Conservation (phyloP, 2,888 invertebrate species). For the Euzetes globulus region DNA sequence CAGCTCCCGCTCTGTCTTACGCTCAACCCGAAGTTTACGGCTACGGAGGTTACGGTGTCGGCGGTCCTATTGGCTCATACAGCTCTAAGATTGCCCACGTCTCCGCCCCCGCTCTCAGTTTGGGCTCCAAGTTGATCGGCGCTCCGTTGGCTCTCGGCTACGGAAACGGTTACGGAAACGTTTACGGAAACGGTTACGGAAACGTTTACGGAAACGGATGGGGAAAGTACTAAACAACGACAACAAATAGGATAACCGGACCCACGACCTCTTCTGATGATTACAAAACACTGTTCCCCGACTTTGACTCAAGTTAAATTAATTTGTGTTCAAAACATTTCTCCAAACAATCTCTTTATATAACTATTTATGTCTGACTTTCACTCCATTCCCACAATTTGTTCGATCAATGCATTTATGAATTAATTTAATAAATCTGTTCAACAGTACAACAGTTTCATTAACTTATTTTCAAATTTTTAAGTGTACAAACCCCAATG, state of each 20-base stretch:
- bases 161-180: not conserved
- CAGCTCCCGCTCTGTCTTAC: not conserved
- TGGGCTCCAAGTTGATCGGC: not conserved
- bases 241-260: not conserved
- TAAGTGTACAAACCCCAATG: too few relatives aligned
- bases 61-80: too few relatives aligned
- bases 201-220: too few relatives aligned
- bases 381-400: too few relatives aligned
- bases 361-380: not conserved
- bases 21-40: not conserved
- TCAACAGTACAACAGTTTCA: too few relatives aligned
- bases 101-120: not conserved
- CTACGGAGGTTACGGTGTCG: not conserved
- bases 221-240: not conserved
- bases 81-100: too few relatives aligned
- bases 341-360: not conserved
- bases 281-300: not conserved
- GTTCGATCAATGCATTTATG: too few relatives aligned
- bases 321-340: slow-evolving; percentile 10
- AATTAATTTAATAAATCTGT: too few relatives aligned
- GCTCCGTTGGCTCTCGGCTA: not conserved
- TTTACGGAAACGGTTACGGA: not conserved
- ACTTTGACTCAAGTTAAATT: not conserved
- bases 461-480: too few relatives aligned
- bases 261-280: not conserved